Evolutionary conservation across 2,113 vertebrate species (phyloP), one percentile per base, ranked within the genome.

Genomic region (Ornithorhynchus anatinus): DNA sequence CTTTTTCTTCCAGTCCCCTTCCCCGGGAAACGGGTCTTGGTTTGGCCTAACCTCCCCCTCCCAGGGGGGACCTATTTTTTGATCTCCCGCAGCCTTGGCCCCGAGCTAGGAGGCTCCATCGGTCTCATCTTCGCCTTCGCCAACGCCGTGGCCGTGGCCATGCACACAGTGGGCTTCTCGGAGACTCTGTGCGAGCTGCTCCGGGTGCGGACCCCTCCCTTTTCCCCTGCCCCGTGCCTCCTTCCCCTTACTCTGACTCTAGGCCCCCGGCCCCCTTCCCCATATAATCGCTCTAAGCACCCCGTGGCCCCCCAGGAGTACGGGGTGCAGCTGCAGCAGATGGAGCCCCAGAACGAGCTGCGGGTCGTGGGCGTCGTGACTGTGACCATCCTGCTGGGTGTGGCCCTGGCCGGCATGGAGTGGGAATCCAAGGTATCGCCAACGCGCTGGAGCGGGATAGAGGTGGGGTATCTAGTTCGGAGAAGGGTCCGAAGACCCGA

Each of bases 41-140:
- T 25, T 47, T 47, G 22, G 25, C 4, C 44, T 14, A 9, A 23
- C 4, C 4, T 10, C 9, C 42, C 69, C 5, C 15, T 37, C 11
- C 15, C 65, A 94, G 91, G 90, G 5, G 89, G 91, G 4, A 84
- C 82, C 1, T 92, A 93, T 19, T 94, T 95, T 60, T 83, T 93
- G 78, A 91, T 91, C 75, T 95, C 91, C 1, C 72, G 87, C 5
- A 90, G 90, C 5, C 75, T 93, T 39, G 84, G 88, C 6, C 89
- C 86, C 13, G 92, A 93, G 72, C 70, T 94, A 23, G 90, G 90
- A 0, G 78, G 87, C 13, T 93, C 92, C 3, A 91, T 91, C 1
- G 88, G 90, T 5, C 13, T 92, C 67, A 85, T 93, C 7, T 94
- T 93, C 58, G 84, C 86, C 57, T 93, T 94, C 11, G 89, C 88